These are phyloP conservation scores for Bombylius major DNA, from an alignment of 2,888 invertebrate species.

Conservation along the genomic window DNA sequence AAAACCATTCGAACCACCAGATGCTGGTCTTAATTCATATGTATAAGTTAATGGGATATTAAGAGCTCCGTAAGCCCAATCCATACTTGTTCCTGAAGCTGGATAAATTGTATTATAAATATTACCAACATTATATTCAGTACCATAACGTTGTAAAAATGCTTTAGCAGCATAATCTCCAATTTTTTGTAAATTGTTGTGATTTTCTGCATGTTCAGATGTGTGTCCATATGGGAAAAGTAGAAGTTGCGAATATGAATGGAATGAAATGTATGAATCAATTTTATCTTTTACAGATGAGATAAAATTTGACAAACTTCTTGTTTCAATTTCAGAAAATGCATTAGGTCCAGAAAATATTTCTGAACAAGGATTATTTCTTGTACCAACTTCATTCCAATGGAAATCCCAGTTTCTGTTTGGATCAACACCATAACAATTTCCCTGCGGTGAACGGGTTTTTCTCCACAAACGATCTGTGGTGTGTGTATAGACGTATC, in stretches of 20 bases:
- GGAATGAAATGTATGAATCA: conserved; percentile 56
- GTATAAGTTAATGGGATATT: conserved; percentile 55
- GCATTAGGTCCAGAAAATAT: conserved; percentile 42
- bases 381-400: conserved; percentile 45
- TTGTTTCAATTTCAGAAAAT: conserved; percentile 46
- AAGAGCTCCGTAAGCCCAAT: conserved; percentile 60
- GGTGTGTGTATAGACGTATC: conserved; percentile 54
- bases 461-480: conserved; percentile 52
- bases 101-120: conserved; percentile 42
- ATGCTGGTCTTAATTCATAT: conserved; percentile 41
- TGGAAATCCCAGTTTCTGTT: conserved; percentile 52
- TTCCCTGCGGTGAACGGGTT: conserved; percentile 39
- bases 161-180: conserved; percentile 26
- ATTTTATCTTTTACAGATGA: conserved; percentile 39
- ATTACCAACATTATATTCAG: conserved; percentile 47
- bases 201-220: conserved; percentile 40
- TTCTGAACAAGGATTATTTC: conserved; percentile 31
- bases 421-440: conserved; percentile 47
- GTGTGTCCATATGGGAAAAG: conserved; percentile 61
- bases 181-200: conserved; percentile 39
- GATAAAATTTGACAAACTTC: conserved; percentile 44
- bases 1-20: conserved; percentile 49
- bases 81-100: conserved; percentile 54
- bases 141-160: conserved; percentile 44
- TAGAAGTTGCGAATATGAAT: conserved; percentile 61